Conservation (phyloP, 1,140 invertebrate genomes). For the Listronotus oregonensis region DNA sequence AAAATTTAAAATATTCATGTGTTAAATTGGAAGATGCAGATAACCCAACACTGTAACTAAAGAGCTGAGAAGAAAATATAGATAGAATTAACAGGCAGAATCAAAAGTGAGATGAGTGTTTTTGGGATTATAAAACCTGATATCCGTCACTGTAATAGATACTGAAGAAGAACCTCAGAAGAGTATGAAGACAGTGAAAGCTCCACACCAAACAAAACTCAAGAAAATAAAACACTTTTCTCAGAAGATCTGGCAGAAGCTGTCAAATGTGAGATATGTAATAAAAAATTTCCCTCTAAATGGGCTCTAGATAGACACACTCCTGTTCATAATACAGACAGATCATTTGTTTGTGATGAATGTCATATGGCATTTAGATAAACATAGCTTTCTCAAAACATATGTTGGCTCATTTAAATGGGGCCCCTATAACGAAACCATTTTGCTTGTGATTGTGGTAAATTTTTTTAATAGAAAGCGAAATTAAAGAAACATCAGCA, state of each 20-base stretch:
- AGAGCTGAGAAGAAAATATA: not conserved
- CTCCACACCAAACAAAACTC: not conserved
- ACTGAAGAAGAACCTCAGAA: not conserved
- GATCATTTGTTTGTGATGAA: constrained; percentile 18
- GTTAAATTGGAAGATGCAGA: constrained; percentile 12
- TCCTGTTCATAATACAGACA: constrained; percentile 14
- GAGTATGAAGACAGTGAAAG: too few relatives aligned
- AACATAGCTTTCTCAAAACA: constrained; percentile 28
- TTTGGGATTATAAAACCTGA: not conserved
- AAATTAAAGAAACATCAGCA: constrained; percentile 28
- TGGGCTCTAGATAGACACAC: constrained; percentile 24
- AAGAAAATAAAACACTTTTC: not conserved
- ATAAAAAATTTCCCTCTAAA: constrained; percentile 25
- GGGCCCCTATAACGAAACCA: constrained; percentile 9
- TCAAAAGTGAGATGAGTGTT: constrained; percentile 11
- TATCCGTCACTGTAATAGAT: too few relatives aligned
- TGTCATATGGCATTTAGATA: constrained; percentile 29
- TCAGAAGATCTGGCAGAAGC: constrained; percentile 10
- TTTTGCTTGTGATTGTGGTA: constrained; percentile 34
- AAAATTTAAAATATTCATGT: not conserved
- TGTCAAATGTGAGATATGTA: constrained; percentile 26
- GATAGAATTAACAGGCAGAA: not conserved
- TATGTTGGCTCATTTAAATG: constrained; percentile 17
- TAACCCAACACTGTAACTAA: not conserved
- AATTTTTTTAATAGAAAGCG: constrained; percentile 23